Conservation (phyloP, 2,113 vertebrate species). For the Micromys minutus region DNA sequence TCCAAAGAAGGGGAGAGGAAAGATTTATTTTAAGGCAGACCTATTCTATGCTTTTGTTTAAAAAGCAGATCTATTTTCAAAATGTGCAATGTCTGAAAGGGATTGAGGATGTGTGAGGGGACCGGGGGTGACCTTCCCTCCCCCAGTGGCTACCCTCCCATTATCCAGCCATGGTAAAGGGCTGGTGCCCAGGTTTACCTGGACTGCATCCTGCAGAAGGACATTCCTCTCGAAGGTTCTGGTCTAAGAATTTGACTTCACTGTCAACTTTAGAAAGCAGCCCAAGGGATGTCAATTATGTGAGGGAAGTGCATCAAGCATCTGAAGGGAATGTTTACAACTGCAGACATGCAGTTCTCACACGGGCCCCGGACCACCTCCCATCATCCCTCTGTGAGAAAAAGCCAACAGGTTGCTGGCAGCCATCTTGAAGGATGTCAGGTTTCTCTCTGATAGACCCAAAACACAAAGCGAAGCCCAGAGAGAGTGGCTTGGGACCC, state of each 20-base stretch:
- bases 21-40: slow-evolving; percentile 84
- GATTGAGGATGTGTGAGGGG: neutral
- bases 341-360: neutral
- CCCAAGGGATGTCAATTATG: neutral
- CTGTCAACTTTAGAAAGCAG: neutral
- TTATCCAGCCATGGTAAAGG: neutral
- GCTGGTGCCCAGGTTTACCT: neutral
- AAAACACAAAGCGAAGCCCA: neutral
- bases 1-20: slow-evolving; percentile 62
- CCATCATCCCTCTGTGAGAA: neutral
- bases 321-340: slow-evolving; percentile 17
- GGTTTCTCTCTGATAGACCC: neutral
- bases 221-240: neutral
- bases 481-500: neutral
- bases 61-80: slow-evolving; percentile 87
- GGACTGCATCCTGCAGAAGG: neutral
- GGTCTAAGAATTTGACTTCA: neutral
- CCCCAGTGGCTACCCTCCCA: neutral
- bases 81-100: slow-evolving; percentile 68
- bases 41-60: slow-evolving; percentile 86
- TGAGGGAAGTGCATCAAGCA: neutral
- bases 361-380: neutral
- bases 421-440: neutral
- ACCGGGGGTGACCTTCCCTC: neutral
- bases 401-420: neutral